Evolutionary conservation across 2,888 invertebrate species (phyloP).

Genomic region (Eilema caniola): DNA sequence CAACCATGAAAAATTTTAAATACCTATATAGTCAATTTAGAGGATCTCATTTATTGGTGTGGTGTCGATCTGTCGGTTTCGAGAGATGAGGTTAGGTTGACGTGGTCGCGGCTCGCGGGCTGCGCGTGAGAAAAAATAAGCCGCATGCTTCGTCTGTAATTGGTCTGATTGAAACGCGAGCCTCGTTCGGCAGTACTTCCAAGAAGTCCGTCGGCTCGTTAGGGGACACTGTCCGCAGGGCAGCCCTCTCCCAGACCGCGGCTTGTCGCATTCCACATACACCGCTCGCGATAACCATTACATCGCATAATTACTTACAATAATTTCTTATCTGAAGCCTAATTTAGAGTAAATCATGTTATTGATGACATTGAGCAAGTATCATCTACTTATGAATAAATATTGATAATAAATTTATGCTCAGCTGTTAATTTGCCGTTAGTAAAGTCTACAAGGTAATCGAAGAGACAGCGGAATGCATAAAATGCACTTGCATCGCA

Average conservation of each 20-base stretch:
- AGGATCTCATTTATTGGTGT: conserved; percentile 58
- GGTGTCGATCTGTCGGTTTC: conserved; percentile 37
- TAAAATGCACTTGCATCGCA: conserved; percentile 65
- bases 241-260: conserved; percentile 57
- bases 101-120: conserved; percentile 41
- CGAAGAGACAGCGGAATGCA: conserved; percentile 59
- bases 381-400: conserved; percentile 12
- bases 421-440: conserved; percentile 43
- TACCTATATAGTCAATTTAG: conserved; percentile 53
- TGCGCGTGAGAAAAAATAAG: conserved; percentile 76
- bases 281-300: conserved; percentile 40
- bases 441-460: conserved; percentile 51
- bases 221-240: conserved; percentile 75
- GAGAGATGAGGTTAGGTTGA: conserved; percentile 54
- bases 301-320: conserved; percentile 50
- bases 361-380: background rate
- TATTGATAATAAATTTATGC: conserved; percentile 29
- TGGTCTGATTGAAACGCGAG: conserved; percentile 85
- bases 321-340: conserved; percentile 33
- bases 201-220: conserved; percentile 78
- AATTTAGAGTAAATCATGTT: conserved; percentile 30
- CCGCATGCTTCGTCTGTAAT: conserved; percentile 78
- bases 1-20: conserved; percentile 59
- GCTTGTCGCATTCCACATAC: conserved; percentile 62
- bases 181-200: conserved; percentile 75